Evolutionary conservation across 2,888 invertebrate genomes (phyloP).

Genomic region (Nemotelus nigrinus): DNA sequence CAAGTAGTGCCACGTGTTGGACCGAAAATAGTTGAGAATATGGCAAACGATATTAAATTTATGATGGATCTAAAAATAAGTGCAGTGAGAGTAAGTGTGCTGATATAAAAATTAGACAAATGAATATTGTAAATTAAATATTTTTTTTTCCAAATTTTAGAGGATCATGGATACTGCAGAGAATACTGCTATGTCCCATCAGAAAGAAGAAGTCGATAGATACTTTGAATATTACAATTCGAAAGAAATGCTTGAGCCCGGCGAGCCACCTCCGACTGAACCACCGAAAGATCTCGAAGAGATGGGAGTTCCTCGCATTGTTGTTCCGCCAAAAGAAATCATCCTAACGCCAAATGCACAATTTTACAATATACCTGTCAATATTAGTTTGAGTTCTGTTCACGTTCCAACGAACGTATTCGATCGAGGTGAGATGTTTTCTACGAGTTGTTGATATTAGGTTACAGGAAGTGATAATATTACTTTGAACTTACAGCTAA

Average conservation of each 20-base stretch:
- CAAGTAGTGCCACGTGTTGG: slow-evolving; percentile 81
- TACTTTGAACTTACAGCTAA: slow-evolving; percentile 69
- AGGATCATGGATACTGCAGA: slow-evolving; percentile 91
- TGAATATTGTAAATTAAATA: neutral
- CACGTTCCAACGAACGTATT: slow-evolving; percentile 97
- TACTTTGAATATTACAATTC: slow-evolving; percentile 77
- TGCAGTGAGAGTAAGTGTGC: slow-evolving; percentile 76
- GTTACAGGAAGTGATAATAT: neutral
- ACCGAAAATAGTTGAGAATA: slow-evolving; percentile 79
- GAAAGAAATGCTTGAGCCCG: slow-evolving; percentile 74
- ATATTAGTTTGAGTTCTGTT: slow-evolving; percentile 84
- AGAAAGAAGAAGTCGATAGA: slow-evolving; percentile 68
- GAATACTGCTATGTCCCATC: slow-evolving; percentile 76
- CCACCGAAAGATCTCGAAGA: slow-evolving; percentile 67
- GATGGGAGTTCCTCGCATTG: slow-evolving; percentile 69
- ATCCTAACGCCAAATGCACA: slow-evolving; percentile 76
- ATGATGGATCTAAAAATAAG: slow-evolving; percentile 91
- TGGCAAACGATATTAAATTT: slow-evolving; percentile 83
- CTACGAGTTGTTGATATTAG: slow-evolving; percentile 40
- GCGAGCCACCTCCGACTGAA: slow-evolving; percentile 67
- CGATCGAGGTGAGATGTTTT: slow-evolving; percentile 73
- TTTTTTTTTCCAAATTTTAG: slow-evolving; percentile 61
- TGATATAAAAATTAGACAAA: neutral
- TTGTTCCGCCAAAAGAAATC: slow-evolving; percentile 70
- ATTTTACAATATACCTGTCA: slow-evolving; percentile 81